phyloP scores from a whole-genome alignment of 2,888 invertebrate species.

The Drosophila histrio region DNA sequence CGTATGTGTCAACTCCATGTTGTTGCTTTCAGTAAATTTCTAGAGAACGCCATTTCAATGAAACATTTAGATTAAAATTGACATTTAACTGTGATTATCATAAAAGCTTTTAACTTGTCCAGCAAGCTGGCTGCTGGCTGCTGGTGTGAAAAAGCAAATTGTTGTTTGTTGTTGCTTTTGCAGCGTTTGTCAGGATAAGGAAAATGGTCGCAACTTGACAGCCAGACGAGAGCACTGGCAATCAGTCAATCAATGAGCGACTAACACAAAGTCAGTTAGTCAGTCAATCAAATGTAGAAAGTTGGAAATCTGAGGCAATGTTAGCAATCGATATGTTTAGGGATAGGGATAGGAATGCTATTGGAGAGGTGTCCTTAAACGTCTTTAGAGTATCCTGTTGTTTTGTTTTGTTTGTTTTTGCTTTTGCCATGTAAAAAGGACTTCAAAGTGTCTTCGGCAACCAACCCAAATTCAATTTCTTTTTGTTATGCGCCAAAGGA shows the following conservation, averaged over 20 bases:
- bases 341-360: constrained; percentile 5
- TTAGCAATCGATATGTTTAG: constrained; percentile 18
- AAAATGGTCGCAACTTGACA: constrained; percentile 23
- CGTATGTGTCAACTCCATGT: not conserved
- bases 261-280: constrained; percentile 35
- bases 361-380: constrained; percentile 30
- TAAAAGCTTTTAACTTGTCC: constrained; percentile 59
- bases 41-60: not conserved
- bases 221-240: constrained; percentile 28
- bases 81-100: constrained; percentile 68
- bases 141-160: constrained; percentile 17
- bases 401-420: constrained; percentile 32
- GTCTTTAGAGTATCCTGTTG: constrained; percentile 36
- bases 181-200: constrained; percentile 15
- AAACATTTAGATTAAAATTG: constrained; percentile 60
- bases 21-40: not conserved
- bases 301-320: constrained; percentile 28
- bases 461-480: constrained; percentile 69
- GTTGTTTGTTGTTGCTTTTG: constrained; percentile 16
- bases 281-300: constrained; percentile 58
- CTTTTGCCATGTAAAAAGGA: constrained; percentile 27
- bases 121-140: constrained; percentile 17
- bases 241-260: constrained; percentile 56
- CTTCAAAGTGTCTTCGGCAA: constrained; percentile 47
- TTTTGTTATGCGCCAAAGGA: constrained; percentile 68